These are phyloP conservation scores for Crotalus viridis DNA, from an alignment of 2,113 vertebrate species.

Conservation along the genomic window DNA sequence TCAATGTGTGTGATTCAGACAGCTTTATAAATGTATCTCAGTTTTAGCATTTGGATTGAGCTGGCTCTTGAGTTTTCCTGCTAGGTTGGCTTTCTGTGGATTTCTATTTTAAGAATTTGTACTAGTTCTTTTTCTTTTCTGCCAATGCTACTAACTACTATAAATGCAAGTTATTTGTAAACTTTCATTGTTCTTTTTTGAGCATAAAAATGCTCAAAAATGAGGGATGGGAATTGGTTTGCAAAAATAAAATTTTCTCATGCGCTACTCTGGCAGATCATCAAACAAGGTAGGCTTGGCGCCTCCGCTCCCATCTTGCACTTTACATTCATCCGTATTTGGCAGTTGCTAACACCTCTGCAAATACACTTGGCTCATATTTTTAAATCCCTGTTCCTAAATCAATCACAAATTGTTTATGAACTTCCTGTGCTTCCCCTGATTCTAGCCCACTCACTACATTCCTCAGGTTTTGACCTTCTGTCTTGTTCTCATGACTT, in stretches of 20 bases:
- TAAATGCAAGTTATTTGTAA: not conserved
- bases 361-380: slow-evolving; percentile 1
- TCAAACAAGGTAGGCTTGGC: not conserved
- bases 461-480: not conserved
- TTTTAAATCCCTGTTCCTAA: slow-evolving; percentile 3
- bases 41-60: not conserved
- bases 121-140: not conserved
- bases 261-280: not conserved
- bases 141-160: not conserved
- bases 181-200: not conserved
- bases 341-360: not conserved
- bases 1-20: not conserved
- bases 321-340: not conserved
- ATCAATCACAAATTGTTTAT: slow-evolving; percentile 24
- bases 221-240: not conserved
- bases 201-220: not conserved
- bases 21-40: not conserved
- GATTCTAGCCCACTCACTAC: slow-evolving; percentile 23
- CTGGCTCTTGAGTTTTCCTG: not conserved
- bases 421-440: slow-evolving; percentile 11
- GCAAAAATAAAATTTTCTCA: not conserved
- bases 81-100: not conserved
- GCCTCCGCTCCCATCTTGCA: not conserved
- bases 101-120: fast-evolving
- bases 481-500: not conserved